Base-by-base conservation (phyloP, 1,140 invertebrate genomes). In the Brachionus asplanchnoidis region DNA sequence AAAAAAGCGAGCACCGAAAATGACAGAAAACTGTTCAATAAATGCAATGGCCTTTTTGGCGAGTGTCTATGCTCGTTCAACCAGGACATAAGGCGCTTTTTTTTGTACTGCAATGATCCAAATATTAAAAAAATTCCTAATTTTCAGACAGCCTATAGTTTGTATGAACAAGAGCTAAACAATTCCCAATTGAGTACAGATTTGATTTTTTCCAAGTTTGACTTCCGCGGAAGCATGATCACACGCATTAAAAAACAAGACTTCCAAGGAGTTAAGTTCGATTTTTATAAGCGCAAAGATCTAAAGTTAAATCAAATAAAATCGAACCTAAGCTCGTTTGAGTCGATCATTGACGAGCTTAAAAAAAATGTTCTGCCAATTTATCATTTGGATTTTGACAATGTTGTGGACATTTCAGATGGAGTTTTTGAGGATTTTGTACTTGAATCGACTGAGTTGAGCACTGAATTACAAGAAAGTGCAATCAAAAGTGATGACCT, bases 371-470 rank as follows among this genome's bases (percentile, higher is more conserved):
- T 82, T 20, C 32, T 82, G 12, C 79, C 79, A 68, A 60, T 82
- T 20, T 82, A 44, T 82, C 79, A 82, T 68, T 20, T 82, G 20
- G 79, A 82, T 20, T 82, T 82, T 68, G 79, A 82, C 14, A 82
- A 68, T 20, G 20, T 82, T 65, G 8, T 65, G 11, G 79, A 82
- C 17, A 82, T 82, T 26, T 53, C 56, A 9, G 79, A 82, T 23
- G 36, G 53, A 20, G 20, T 53, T n/a, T 82, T 82, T 44, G 79
- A 82, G 65, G 40, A 82, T 17, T 82, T 82, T 65, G 17, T 82
- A 1, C 26, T 65, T 1, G 3, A 65, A 42, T 65, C 79, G 17
- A 17, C 32, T 20, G 14, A 5, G 6, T 65, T 82, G 11, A 82
- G 26, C 12, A 53, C 1, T 46, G 12, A 68, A 7, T 28, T 36